Conservation (phyloP, 2,113 vertebrate species). For the Eleginops maclovinus region DNA sequence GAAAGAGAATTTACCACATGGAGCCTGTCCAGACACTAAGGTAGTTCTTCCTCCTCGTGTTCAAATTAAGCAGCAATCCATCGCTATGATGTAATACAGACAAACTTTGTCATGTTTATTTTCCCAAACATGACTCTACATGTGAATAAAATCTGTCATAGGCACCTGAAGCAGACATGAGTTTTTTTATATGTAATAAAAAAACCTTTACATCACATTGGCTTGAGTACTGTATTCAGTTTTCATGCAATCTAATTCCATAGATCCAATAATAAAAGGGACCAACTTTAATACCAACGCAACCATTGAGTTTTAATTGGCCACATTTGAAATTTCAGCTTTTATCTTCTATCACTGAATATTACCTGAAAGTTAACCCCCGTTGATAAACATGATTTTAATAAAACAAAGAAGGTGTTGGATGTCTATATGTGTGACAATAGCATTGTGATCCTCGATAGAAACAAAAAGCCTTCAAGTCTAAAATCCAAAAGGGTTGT, state of each 20-base stretch:
- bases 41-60: neutral
- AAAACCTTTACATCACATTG: neutral
- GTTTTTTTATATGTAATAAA: neutral
- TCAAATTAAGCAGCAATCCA: neutral
- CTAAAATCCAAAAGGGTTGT: conserved; percentile 28
- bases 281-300: neutral
- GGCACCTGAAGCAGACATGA: neutral
- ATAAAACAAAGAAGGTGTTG: conserved; percentile 8
- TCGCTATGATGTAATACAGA: neutral
- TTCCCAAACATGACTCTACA: neutral
- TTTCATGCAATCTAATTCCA: neutral
- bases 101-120: neutral
- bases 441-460: neutral
- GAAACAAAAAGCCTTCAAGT: neutral
- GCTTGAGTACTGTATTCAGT: neutral
- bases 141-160: neutral
- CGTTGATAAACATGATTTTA: neutral
- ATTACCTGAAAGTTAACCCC: neutral
- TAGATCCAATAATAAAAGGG: neutral
- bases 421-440: conserved; percentile 12
- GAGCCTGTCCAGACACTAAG: neutral
- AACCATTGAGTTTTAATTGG: neutral
- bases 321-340: neutral
- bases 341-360: neutral
- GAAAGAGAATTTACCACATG: neutral